Evolutionary conservation across 2,113 vertebrate genomes (phyloP).

Genomic region (Platanista minor): DNA sequence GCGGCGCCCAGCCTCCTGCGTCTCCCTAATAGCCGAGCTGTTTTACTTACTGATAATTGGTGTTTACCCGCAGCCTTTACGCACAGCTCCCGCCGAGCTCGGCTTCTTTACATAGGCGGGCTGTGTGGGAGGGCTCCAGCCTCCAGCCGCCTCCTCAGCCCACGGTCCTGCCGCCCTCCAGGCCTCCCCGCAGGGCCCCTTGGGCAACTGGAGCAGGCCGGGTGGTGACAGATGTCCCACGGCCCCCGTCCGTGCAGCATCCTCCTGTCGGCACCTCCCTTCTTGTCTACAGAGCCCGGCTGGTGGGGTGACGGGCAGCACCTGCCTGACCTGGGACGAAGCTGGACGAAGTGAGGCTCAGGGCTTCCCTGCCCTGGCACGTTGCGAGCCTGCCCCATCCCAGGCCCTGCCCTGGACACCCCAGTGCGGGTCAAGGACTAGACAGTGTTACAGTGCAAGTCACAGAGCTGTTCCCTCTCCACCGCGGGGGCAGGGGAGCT

Average conservation of each 20-base stretch:
- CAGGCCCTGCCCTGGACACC: background rate
- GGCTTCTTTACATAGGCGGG: conserved; percentile 85
- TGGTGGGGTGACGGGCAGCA: background rate
- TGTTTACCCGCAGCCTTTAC: conserved; percentile 87
- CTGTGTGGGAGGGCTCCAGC: conserved; percentile 61
- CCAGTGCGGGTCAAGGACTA: background rate
- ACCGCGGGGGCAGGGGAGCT: background rate
- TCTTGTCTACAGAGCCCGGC: background rate
- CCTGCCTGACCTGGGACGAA: too few relatives aligned
- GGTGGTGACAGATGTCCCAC: background rate
- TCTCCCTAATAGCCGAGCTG: conserved; percentile 81
- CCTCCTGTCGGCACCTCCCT: too few relatives aligned
- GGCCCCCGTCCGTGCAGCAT: background rate
- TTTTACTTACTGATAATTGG: conserved; percentile 90
- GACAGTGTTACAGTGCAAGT: rapidly evolving
- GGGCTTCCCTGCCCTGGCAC: rapidly evolving
- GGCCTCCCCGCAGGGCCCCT: background rate
- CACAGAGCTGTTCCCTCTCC: background rate
- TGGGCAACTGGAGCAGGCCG: background rate
- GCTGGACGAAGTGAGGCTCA: background rate
- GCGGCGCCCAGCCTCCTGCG: conserved; percentile 79
- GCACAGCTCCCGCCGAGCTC: conserved; percentile 83
- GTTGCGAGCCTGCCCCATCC: rapidly evolving
- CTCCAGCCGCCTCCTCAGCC: background rate
- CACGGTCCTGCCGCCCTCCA: background rate